Conservation (phyloP, 1,140 invertebrate genomes). For the Meloidogyne hapla region DNA sequence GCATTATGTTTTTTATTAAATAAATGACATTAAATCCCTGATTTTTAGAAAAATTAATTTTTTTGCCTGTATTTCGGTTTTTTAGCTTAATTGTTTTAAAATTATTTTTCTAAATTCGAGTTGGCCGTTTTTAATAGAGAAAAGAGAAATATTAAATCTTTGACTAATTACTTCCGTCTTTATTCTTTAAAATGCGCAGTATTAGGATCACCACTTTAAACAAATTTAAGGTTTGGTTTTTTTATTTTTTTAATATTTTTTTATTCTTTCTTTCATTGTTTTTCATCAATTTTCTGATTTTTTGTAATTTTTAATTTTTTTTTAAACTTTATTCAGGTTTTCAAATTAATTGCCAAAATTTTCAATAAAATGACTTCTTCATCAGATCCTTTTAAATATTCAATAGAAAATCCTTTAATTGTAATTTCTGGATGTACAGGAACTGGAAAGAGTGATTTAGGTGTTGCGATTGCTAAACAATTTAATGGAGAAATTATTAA, state of each 20-base stretch:
- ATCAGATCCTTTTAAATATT: neutral
- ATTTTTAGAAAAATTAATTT: neutral
- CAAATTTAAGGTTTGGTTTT: neutral
- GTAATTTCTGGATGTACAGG: constrained; percentile 85
- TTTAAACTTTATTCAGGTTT: neutral
- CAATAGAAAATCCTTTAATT: constrained; percentile 20
- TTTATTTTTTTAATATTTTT: neutral
- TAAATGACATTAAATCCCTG: neutral
- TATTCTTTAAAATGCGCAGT: neutral
- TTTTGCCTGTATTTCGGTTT: too few species aligned
- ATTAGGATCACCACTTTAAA: neutral
- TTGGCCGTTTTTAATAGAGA: neutral
- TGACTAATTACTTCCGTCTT: neutral
- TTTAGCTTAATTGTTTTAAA: neutral
- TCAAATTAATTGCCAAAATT: neutral
- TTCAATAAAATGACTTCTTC: neutral
- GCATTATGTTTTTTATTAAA: neutral
- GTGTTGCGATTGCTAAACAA: constrained; percentile 81
- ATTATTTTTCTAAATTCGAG: too few species aligned
- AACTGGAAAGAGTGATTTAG: constrained; percentile 91
- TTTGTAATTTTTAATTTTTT: too few species aligned
- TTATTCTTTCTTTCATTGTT: neutral
- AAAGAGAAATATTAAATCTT: neutral
- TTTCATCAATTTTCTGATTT: too few species aligned
- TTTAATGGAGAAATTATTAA: constrained; percentile 94